phyloP scores from a whole-genome alignment of 1,140 invertebrate genomes.

The Ceratina japonica region DNA sequence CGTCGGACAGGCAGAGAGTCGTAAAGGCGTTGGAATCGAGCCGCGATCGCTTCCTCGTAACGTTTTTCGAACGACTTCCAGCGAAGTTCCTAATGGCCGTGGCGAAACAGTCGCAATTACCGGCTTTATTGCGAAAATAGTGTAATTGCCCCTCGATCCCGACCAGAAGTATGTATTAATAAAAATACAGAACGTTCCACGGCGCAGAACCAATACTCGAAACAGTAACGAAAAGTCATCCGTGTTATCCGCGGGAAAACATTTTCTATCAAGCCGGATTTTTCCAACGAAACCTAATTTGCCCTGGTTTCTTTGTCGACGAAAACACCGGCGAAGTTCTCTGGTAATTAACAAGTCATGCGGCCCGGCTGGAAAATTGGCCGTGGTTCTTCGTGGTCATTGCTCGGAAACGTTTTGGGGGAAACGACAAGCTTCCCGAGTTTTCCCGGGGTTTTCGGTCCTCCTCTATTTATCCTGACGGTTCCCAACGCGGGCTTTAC shows the following conservation, averaged over 20 bases:
- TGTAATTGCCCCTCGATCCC: not conserved
- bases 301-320: too few species aligned
- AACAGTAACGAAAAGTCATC: too few species aligned
- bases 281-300: too few species aligned
- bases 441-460: conserved; percentile 16
- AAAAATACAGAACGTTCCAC: too few species aligned
- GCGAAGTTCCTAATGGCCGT: not conserved
- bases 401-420: not conserved
- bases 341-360: conserved; percentile 32
- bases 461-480: conserved; percentile 15
- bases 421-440: conserved; percentile 15
- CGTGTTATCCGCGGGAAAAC: too few species aligned
- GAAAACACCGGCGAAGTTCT: not conserved
- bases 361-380: conserved; percentile 40
- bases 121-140: not conserved
- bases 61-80: not conserved
- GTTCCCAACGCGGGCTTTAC: not conserved
- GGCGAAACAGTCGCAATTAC: not conserved
- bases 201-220: too few species aligned
- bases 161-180: too few species aligned
- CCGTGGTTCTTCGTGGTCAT: not conserved
- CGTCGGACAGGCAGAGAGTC: conserved; percentile 8
- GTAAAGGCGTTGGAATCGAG: conserved; percentile 18
- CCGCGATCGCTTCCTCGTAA: not conserved
- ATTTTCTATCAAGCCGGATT: too few species aligned